A percentile compares a stretch with the other conserved stretches of the same genome.
phyloP scores from a whole-genome alignment of 2,797 vertebrate genomes.

The Chiloscyllium punctatum region DNA sequence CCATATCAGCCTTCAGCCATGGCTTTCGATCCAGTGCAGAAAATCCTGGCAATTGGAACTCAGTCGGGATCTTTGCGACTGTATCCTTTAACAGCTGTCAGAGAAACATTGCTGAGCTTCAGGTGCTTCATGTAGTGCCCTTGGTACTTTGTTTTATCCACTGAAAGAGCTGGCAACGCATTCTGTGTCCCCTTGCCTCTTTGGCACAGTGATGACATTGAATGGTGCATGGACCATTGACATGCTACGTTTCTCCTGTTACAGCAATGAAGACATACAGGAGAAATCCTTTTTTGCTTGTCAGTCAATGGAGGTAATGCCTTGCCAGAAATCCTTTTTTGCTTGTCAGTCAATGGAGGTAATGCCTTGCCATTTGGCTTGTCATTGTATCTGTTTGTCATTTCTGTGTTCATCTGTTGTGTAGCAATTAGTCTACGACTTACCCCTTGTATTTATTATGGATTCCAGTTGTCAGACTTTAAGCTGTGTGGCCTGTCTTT shows the following conservation, averaged over 20 bases:
- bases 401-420: not conserved
- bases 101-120: not conserved
- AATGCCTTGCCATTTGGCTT: slow-evolving; percentile 15
- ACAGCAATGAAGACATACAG: not conserved
- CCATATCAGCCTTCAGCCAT: slow-evolving; percentile 94
- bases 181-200: not conserved
- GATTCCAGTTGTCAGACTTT: slow-evolving; percentile 13
- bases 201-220: not conserved
- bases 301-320: slow-evolving; percentile 20
- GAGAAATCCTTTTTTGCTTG: not conserved
- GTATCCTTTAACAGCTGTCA: slow-evolving; percentile 75
- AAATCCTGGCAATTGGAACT: slow-evolving; percentile 91
- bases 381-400: not conserved
- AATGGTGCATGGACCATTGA: slow-evolving; percentile 16
- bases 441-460: slow-evolving; percentile 24
- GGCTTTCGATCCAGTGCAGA: slow-evolving; percentile 98
- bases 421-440: not conserved
- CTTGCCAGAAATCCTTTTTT: not conserved
- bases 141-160: not conserved
- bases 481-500: slow-evolving; percentile 22
- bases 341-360: not conserved
- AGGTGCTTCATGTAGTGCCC: not conserved
- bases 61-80: slow-evolving; percentile 88
- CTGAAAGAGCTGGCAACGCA: not conserved
- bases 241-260: not conserved